phyloP scores from a whole-genome alignment of 2,113 vertebrate genomes.

The Halcyon senegalensis region DNA sequence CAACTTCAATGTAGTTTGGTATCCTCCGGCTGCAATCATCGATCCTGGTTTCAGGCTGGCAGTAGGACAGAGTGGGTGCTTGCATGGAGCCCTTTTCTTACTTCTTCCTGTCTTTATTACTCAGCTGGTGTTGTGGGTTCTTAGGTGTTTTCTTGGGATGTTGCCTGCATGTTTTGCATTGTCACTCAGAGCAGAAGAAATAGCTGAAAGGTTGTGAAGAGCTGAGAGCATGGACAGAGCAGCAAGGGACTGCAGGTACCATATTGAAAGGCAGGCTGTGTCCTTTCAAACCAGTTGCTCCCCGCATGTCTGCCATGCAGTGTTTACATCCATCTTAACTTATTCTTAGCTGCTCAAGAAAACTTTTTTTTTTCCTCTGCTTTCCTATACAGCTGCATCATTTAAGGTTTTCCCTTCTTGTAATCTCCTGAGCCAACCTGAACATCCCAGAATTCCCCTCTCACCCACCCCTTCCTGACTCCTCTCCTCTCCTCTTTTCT shows the following conservation, averaged over 20 bases:
- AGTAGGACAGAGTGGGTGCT: background rate
- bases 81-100: background rate
- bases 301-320: background rate
- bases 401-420: slow-evolving; percentile 14
- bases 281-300: slow-evolving; percentile 2
- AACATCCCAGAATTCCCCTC: background rate
- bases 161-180: background rate
- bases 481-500: background rate
- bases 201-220: background rate
- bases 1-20: background rate
- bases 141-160: background rate
- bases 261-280: background rate
- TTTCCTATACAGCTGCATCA: background rate
- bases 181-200: background rate
- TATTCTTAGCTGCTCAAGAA: background rate
- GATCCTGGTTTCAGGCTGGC: background rate
- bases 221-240: background rate
- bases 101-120: background rate
- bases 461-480: background rate
- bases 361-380: background rate
- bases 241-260: background rate
- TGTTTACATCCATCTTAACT: background rate
- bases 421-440: background rate
- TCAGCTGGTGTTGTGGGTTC: background rate
- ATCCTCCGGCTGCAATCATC: background rate